A percentile compares a stretch with the other conserved stretches of the same genome.
Evolutionary conservation across 2,797 vertebrate genomes (phyloP).

Genomic region (Acridotheres tristis): DNA sequence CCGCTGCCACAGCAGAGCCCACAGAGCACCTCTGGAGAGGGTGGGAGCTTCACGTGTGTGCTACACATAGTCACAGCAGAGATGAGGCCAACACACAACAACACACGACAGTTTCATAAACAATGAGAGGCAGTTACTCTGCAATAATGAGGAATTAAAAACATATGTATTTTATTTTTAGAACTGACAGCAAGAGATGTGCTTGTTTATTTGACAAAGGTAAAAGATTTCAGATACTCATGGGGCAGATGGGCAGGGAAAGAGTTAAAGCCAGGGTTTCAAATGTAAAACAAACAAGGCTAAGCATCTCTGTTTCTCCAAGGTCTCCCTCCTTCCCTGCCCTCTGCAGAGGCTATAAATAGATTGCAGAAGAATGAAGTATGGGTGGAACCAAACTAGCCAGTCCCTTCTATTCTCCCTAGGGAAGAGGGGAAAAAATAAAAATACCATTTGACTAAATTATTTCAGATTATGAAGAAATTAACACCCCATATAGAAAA

Average conservation of each 20-base stretch:
- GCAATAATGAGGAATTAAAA: constrained; percentile 10
- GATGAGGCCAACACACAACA: neutral
- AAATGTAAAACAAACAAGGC: constrained; percentile 41
- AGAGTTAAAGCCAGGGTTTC: constrained; percentile 48
- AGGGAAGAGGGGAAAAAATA: neutral
- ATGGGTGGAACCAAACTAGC: constrained; percentile 16
- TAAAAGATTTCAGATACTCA: neutral
- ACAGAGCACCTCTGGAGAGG: neutral
- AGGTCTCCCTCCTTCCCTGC: constrained; percentile 37
- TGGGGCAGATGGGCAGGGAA: neutral
- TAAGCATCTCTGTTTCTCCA: constrained; percentile 31
- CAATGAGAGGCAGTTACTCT: neutral
- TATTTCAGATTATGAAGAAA: constrained; percentile 49
- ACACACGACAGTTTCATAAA: neutral
- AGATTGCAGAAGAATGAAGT: constrained; percentile 45
- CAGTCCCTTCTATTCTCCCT: constrained; percentile 6
- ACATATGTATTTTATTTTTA: constrained; percentile 24
- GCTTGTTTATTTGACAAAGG: neutral
- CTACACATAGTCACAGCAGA: neutral
- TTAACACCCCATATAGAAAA: constrained; percentile 43
- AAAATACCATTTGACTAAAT: neutral
- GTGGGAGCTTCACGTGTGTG: neutral
- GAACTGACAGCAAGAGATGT: neutral
- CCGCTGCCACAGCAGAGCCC: rapidly evolving
- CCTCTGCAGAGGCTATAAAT: constrained; percentile 55